Evolutionary conservation across 2,113 vertebrate genomes (phyloP).

Genomic region (Microcebus tavaratra): DNA sequence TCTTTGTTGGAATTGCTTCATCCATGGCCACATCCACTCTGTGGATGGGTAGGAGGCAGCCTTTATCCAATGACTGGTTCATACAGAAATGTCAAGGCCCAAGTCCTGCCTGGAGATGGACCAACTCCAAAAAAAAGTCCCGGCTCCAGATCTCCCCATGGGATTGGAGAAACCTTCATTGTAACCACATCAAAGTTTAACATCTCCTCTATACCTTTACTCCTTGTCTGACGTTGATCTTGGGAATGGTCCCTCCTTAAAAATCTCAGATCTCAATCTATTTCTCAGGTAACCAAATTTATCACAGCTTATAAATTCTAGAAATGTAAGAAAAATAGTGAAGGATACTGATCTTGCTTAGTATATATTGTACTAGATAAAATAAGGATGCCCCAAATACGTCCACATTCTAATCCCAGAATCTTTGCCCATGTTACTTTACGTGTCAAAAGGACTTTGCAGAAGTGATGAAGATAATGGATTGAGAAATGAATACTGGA

Average conservation of each 20-base stretch:
- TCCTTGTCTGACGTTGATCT: not conserved
- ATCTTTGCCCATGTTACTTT: not conserved
- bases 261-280: not conserved
- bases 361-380: not conserved
- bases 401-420: not conserved
- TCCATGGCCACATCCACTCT: not conserved
- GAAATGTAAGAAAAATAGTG: not conserved
- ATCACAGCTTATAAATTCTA: not conserved
- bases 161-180: not conserved
- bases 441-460: not conserved
- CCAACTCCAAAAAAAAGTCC: not conserved
- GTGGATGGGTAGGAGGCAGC: not conserved
- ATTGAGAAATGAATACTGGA: not conserved
- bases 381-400: not conserved
- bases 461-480: not conserved
- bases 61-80: not conserved
- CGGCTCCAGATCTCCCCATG: not conserved
- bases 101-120: not conserved
- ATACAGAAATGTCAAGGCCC: not conserved
- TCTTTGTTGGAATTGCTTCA: not conserved
- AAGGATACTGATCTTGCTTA: not conserved
- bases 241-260: not conserved
- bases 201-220: not conserved
- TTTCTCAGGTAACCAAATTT: not conserved
- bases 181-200: not conserved